Conservation (phyloP, 1,140 invertebrate species). For the Drosophila tristis region DNA sequence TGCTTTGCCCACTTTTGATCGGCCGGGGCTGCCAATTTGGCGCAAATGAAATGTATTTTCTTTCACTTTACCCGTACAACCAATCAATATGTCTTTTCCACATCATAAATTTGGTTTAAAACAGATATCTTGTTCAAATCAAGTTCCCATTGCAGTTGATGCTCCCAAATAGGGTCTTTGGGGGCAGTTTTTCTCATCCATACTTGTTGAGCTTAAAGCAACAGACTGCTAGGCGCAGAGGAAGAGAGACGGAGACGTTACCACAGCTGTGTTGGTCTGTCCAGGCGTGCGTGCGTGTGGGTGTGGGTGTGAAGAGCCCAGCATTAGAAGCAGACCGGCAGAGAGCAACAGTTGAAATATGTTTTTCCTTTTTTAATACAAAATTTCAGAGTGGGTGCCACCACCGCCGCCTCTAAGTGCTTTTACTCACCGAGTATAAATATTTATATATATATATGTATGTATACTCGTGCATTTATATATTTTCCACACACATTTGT, state of each 20-base stretch:
- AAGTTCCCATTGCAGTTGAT: conserved; percentile 28
- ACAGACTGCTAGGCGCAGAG: conserved; percentile 5
- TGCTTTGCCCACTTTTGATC: conserved; percentile 45
- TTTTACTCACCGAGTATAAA: conserved; percentile 67
- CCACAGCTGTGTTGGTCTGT: conserved; percentile 13
- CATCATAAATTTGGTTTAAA: conserved; percentile 19
- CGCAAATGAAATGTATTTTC: conserved; percentile 39
- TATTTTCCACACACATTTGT: conserved; percentile 1
- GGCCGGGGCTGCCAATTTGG: conserved; percentile 56
- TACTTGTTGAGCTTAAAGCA: conserved; percentile 40
- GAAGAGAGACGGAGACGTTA: conserved; percentile 40
- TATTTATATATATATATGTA: conserved; percentile 63
- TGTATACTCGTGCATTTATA: conserved; percentile 17
- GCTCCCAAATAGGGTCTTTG: conserved; percentile 21
- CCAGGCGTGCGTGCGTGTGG: conserved; percentile 19
- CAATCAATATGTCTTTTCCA: conserved; percentile 31
- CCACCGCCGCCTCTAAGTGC: conserved; percentile 62
- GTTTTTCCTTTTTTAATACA: conserved; percentile 40
- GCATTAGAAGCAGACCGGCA: conserved; percentile 52
- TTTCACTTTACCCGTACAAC: conserved; percentile 13
- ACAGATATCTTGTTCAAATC: conserved; percentile 19
- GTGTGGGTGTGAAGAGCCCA: conserved; percentile 37
- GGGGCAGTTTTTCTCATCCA: conserved; percentile 15
- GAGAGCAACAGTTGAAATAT: conserved; percentile 74
- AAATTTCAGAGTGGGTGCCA: conserved; percentile 70